phyloP scores from a whole-genome alignment of 2,113 vertebrate species.

The Syrrhaptes paradoxus region DNA sequence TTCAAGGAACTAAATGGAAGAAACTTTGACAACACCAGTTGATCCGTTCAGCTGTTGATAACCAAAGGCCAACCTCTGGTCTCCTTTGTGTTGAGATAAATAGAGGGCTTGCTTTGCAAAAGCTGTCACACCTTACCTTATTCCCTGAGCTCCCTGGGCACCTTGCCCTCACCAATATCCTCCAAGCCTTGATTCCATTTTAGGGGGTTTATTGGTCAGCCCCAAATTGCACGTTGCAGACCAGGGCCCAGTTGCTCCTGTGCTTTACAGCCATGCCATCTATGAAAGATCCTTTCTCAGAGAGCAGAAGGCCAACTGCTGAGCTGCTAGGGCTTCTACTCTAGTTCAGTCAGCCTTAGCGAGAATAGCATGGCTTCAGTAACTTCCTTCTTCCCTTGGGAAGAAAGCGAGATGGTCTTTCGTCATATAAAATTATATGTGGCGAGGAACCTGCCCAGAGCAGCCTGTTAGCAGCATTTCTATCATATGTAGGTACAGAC shows the following conservation, averaged over 20 bases:
- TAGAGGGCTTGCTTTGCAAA: neutral
- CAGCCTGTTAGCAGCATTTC: neutral
- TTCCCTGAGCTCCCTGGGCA: neutral
- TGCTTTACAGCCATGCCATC: neutral
- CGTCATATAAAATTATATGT: neutral
- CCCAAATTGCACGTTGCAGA: neutral
- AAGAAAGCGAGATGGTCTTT: neutral
- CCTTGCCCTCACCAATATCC: neutral
- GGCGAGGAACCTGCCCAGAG: neutral
- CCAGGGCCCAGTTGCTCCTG: accelerated
- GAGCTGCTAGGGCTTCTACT: neutral
- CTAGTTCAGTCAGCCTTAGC: neutral
- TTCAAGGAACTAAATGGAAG: neutral
- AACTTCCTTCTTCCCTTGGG: neutral
- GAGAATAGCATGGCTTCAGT: neutral
- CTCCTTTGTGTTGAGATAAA: neutral
- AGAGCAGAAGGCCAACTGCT: neutral
- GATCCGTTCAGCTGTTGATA: neutral
- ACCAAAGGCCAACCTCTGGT: neutral
- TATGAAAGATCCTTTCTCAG: neutral
- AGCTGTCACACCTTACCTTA: neutral
- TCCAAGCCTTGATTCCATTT: accelerated
- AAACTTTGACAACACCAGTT: neutral
- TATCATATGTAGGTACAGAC: neutral
- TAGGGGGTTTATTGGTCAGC: neutral